These are phyloP conservation scores for Cetonia aurata DNA, from an alignment of 2,888 invertebrate genomes.

Conservation along the genomic window DNA sequence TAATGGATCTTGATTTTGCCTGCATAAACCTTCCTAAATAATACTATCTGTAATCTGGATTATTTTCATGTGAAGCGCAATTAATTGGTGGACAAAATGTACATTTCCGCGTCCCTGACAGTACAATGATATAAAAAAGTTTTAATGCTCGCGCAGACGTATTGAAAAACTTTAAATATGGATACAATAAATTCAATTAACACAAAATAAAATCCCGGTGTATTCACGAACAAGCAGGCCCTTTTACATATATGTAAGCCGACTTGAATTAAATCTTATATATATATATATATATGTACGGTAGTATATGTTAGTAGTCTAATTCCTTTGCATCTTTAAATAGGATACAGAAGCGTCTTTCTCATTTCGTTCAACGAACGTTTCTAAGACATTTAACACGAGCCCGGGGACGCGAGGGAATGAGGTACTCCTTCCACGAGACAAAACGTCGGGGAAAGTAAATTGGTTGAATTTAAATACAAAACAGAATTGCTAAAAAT, in stretches of 20 bases:
- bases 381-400: slow-evolving; percentile 37
- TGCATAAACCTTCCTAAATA: slow-evolving; percentile 43
- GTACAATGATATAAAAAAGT: slow-evolving; percentile 60
- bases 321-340: no score
- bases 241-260: no score
- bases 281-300: no score
- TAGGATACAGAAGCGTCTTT: neutral
- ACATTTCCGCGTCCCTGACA: slow-evolving; percentile 55
- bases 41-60: slow-evolving; percentile 60
- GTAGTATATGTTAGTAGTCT: no score
- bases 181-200: slow-evolving; percentile 60
- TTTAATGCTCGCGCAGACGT: slow-evolving; percentile 48
- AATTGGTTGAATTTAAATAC: slow-evolving; percentile 53
- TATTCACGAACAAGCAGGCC: no score
- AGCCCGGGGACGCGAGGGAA: neutral
- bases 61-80: slow-evolving; percentile 60
- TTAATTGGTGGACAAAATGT: slow-evolving; percentile 59
- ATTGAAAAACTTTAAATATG: slow-evolving; percentile 51
- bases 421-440: neutral
- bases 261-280: no score
- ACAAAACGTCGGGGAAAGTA: slow-evolving; percentile 10
- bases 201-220: slow-evolving; percentile 17
- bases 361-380: slow-evolving; percentile 21
- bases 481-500: slow-evolving; percentile 59
- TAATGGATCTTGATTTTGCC: slow-evolving; percentile 18